Conservation (phyloP, 2,113 vertebrate species). For the Caracal caracal region DNA sequence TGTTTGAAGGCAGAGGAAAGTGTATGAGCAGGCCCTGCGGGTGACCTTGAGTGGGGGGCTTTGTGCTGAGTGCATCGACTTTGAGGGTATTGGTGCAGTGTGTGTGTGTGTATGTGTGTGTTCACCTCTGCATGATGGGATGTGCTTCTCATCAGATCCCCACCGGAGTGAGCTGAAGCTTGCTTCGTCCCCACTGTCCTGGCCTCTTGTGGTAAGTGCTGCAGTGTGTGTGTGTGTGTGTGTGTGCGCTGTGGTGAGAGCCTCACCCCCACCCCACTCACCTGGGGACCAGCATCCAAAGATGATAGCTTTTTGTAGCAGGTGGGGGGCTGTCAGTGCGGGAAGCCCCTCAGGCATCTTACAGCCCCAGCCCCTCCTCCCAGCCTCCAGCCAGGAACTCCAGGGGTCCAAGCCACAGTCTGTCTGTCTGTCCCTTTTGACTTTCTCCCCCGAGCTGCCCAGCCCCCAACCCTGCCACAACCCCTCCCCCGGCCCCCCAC, state of each 20-base stretch:
- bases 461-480: background rate
- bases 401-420: background rate
- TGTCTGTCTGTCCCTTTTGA: background rate
- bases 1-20: background rate
- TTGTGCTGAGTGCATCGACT: background rate
- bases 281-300: background rate
- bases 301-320: background rate
- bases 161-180: background rate
- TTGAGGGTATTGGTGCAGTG: background rate
- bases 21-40: background rate
- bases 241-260: background rate
- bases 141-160: background rate
- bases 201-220: background rate
- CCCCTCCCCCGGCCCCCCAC: fast-evolving
- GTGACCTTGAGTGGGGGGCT: background rate
- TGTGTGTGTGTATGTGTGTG: background rate
- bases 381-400: background rate
- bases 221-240: background rate
- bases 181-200: background rate
- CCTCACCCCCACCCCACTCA: background rate
- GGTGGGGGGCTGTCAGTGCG: background rate
- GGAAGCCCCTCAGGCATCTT: background rate
- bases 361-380: background rate
- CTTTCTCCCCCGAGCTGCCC: background rate
- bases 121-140: background rate